Percentiles rank a stretch among this genome's conserved stretches.
Evolutionary conservation across 1,140 invertebrate species (phyloP).

Genomic region (Hypsibius dujardini): DNA sequence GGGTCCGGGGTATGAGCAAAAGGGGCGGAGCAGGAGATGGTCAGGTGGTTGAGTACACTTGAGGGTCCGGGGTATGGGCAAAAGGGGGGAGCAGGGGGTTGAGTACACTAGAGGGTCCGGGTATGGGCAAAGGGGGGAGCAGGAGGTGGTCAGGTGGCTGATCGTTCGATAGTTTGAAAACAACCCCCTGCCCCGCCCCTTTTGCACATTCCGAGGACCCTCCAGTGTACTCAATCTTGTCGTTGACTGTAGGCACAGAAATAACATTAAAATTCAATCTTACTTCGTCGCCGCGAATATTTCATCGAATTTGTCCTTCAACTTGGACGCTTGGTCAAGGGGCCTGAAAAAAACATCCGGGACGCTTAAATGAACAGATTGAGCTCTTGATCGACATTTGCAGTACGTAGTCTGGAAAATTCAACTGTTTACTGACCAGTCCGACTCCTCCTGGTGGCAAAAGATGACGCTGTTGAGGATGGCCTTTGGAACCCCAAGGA

Average conservation of each 20-base stretch:
- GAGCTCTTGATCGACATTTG: neutral
- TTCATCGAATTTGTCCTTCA: conserved; percentile 91
- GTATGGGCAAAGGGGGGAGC: too few species aligned
- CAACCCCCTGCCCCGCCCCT: neutral
- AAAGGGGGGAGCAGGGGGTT: too few species aligned
- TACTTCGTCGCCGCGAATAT: conserved; percentile 73
- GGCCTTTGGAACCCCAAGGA: conserved; percentile 73
- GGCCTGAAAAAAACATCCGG: conserved; percentile 43
- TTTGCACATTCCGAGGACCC: too few species aligned
- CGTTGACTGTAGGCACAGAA: too few species aligned
- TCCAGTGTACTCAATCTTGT: too few species aligned
- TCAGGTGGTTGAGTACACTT: too few species aligned
- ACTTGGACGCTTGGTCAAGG: conserved; percentile 70
- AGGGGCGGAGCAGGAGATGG: too few species aligned
- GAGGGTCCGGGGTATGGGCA: too few species aligned
- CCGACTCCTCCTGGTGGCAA: conserved; percentile 94
- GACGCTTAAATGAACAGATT: conserved; percentile 6
- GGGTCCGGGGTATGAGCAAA: too few species aligned
- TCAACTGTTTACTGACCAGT: conserved; percentile 43
- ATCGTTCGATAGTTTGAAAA: too few species aligned
- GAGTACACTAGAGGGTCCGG: too few species aligned
- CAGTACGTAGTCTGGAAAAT: neutral
- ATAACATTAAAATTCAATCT: neutral
- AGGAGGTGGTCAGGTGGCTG: too few species aligned
- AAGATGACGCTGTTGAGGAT: conserved; percentile 92